These are phyloP conservation scores for Lophochroa leadbeateri DNA, from an alignment of 2,113 vertebrate genomes.

Conservation along the genomic window DNA sequence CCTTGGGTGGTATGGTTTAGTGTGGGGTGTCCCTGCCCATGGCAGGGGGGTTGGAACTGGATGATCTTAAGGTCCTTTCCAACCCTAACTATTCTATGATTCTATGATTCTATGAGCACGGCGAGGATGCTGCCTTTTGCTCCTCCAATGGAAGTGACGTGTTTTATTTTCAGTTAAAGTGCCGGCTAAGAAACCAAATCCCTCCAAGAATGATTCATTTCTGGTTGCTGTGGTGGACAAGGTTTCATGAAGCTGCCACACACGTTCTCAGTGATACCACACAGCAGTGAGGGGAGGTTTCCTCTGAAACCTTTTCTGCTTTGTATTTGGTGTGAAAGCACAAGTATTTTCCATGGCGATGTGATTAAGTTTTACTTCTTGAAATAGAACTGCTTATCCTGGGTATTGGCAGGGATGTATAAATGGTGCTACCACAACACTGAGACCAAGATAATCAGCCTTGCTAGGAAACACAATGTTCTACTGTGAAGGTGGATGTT, in stretches of 20 bases:
- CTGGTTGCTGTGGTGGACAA: neutral
- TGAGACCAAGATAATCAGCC: neutral
- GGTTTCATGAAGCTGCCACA: neutral
- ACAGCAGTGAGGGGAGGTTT: neutral
- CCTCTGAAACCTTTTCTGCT: neutral
- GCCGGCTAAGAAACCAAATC: neutral
- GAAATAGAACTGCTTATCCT: neutral
- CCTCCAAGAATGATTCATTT: neutral
- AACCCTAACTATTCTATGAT: too few species aligned
- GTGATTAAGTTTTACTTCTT: neutral
- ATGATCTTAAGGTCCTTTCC: too few species aligned
- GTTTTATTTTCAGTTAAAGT: neutral
- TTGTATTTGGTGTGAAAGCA: neutral
- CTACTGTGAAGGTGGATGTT: neutral
- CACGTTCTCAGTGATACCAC: accelerated
- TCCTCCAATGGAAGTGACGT: neutral
- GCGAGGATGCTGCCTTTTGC: neutral
- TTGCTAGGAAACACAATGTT: neutral
- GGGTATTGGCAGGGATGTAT: neutral
- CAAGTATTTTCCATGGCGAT: neutral
- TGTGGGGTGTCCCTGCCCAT: too few species aligned
- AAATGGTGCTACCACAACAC: neutral
- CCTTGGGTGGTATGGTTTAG: too few species aligned
- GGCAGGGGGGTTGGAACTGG: too few species aligned
- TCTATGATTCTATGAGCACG: neutral